These are phyloP conservation scores for Archivesica marissinica DNA, from an alignment of 1,140 invertebrate genomes.

Conservation along the genomic window DNA sequence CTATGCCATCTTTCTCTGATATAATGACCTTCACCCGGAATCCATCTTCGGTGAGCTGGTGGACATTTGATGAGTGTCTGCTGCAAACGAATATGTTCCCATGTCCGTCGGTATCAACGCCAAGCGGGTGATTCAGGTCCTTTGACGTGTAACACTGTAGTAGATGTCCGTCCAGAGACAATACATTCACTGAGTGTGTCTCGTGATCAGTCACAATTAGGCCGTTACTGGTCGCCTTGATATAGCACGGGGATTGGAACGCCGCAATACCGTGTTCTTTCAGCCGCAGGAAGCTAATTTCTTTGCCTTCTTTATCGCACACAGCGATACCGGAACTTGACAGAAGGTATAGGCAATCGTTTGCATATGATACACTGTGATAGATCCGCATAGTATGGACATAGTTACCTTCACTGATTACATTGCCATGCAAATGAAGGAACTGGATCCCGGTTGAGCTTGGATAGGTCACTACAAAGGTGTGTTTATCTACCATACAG, in stretches of 20 bases:
- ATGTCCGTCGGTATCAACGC: conserved; percentile 11
- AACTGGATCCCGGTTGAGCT: conserved; percentile 44
- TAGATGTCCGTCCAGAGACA: conserved; percentile 33
- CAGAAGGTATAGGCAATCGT: conserved; percentile 33
- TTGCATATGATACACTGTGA: not conserved
- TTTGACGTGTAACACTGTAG: conserved; percentile 17
- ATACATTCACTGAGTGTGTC: conserved; percentile 1
- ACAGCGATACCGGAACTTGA: conserved; percentile 31
- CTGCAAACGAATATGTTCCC: conserved; percentile 41
- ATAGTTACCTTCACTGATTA: conserved; percentile 18
- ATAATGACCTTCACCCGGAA: conserved; percentile 11
- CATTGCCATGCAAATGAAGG: conserved; percentile 29
- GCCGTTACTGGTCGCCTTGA: conserved; percentile 6
- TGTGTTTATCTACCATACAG: conserved; percentile 9
- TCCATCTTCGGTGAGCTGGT: conserved; percentile 33
- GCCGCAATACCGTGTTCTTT: conserved; percentile 41
- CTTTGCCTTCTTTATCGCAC: conserved; percentile 19
- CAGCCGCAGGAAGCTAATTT: conserved; percentile 27
- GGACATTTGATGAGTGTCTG: conserved; percentile 21
- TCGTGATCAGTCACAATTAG: conserved; percentile 46
- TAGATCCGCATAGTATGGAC: conserved; percentile 35
- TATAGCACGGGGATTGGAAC: not conserved
- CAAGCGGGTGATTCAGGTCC: conserved; percentile 20
- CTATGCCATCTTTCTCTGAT: conserved; percentile 13
- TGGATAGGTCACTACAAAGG: conserved; percentile 20